Percentiles rank a stretch among this genome's conserved stretches.
These are phyloP conservation scores for Pontoporia blainvillei DNA, from an alignment of 2,113 vertebrate species.

Conservation along the genomic window DNA sequence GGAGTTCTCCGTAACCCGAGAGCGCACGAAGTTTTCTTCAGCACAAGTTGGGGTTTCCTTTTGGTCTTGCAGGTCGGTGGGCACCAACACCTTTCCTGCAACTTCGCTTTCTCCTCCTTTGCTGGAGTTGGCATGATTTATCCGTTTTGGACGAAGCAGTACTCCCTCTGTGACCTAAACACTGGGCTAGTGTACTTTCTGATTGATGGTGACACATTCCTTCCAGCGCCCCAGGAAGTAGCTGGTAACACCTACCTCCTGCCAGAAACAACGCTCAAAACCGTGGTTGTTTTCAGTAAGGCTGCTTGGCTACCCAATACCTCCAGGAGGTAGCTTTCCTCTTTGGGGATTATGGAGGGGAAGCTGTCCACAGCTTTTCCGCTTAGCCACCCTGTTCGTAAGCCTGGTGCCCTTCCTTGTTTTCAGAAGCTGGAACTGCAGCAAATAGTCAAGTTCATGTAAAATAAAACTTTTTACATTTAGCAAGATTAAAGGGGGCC, in stretches of 20 bases:
- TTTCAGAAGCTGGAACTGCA: constrained; percentile 9
- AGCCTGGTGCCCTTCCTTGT: not conserved
- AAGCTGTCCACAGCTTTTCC: not conserved
- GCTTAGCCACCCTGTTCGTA: not conserved
- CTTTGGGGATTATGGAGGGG: constrained; percentile 6
- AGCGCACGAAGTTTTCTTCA: not conserved
- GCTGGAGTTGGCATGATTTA: not conserved
- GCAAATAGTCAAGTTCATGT: not conserved
- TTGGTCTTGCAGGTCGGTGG: not conserved
- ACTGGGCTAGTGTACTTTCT: constrained; percentile 16
- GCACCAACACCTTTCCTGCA: not conserved
- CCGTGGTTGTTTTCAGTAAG: not conserved
- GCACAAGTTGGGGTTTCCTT: not conserved
- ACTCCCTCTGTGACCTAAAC: not conserved
- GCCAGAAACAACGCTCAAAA: constrained; percentile 23
- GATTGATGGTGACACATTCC: constrained; percentile 42
- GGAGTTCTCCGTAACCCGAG: not conserved
- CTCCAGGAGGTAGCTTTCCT: rapidly evolving
- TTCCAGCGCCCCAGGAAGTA: constrained; percentile 29
- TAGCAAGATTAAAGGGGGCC: not conserved
- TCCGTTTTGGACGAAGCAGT: not conserved
- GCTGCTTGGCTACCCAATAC: not conserved
- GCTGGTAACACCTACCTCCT: constrained; percentile 10
- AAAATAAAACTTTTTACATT: constrained; percentile 37
- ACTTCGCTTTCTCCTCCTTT: not conserved